Percentiles rank a stretch among this genome's conserved stretches.
phyloP scores from a whole-genome alignment of 2,113 vertebrate genomes.

The Embiotoca jacksoni region DNA sequence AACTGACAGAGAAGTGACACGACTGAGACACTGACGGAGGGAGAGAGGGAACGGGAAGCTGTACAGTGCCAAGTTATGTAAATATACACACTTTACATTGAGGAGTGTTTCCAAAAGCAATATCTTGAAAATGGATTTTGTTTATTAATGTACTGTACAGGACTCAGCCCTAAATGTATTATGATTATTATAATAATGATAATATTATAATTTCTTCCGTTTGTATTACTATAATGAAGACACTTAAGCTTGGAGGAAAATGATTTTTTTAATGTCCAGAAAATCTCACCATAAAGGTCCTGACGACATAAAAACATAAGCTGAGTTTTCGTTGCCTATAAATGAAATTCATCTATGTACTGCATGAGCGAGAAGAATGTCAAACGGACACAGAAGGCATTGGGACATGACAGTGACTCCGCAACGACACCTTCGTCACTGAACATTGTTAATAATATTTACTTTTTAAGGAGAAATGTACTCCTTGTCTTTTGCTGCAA shows the following conservation, averaged over 20 bases:
- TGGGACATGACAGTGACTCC: slow-evolving; percentile 73
- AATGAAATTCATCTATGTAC: slow-evolving; percentile 78
- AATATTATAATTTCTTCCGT: slow-evolving; percentile 83
- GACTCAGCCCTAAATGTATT: slow-evolving; percentile 88
- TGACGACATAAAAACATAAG: slow-evolving; percentile 69
- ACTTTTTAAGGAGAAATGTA: slow-evolving; percentile 77
- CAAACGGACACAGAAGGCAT: slow-evolving; percentile 73
- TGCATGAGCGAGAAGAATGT: slow-evolving; percentile 80
- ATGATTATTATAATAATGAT: slow-evolving; percentile 82
- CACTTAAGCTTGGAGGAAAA: slow-evolving; percentile 79
- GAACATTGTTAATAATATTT: slow-evolving; percentile 85
- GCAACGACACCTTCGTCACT: slow-evolving; percentile 80
- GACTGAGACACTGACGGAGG: slow-evolving; percentile 63
- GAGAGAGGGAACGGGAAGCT: slow-evolving; percentile 69
- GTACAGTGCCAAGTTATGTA: slow-evolving; percentile 90
- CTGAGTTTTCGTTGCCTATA: slow-evolving; percentile 76
- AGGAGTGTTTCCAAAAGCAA: slow-evolving; percentile 88
- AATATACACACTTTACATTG: slow-evolving; percentile 85
- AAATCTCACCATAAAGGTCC: slow-evolving; percentile 73
- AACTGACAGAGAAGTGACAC: slow-evolving; percentile 67
- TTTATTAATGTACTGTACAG: slow-evolving; percentile 89
- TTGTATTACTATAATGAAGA: slow-evolving; percentile 85
- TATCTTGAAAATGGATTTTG: slow-evolving; percentile 87
- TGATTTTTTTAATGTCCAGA: slow-evolving; percentile 73
- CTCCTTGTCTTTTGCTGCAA: slow-evolving; percentile 88